A percentile compares a stretch with the other conserved stretches of the same genome.
These are phyloP conservation scores for Osmerus eperlanus DNA, from an alignment of 2,113 vertebrate genomes.

Conservation along the genomic window DNA sequence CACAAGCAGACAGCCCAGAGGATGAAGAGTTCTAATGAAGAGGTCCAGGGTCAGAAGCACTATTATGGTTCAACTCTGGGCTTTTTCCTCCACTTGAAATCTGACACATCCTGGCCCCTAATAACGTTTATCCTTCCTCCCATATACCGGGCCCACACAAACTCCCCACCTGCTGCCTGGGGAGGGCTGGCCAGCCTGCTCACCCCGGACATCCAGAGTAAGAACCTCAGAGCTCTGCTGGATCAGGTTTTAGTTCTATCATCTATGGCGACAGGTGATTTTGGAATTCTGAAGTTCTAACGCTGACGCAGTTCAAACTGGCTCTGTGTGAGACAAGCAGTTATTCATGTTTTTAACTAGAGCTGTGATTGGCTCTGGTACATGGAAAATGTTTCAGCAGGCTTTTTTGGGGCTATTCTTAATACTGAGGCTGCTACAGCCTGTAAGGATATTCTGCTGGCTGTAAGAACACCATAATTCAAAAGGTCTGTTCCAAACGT, in stretches of 20 bases:
- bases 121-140: constrained; percentile 7
- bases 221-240: no score
- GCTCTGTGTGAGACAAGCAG: constrained; percentile 2
- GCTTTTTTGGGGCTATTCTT: constrained; percentile 28
- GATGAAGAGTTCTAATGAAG: constrained; percentile 49
- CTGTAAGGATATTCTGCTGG: constrained; percentile 20
- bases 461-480: constrained; percentile 38
- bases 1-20: constrained; percentile 47
- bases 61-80: constrained; percentile 15
- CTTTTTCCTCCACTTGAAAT: constrained; percentile 41
- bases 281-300: background rate
- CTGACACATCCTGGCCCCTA: constrained; percentile 24
- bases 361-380: constrained; percentile 28
- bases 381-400: constrained; percentile 53
- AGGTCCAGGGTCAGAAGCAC: constrained; percentile 20
- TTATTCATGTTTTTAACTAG: constrained; percentile 35
- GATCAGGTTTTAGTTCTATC: no score
- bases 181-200: background rate
- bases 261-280: no score
- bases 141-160: constrained; percentile 14
- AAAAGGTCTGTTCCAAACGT: constrained; percentile 27
- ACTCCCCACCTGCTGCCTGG: constrained; percentile 38
- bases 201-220: no score
- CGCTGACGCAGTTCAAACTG: background rate
- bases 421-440: constrained; percentile 36